Conservation (phyloP, 2,797 vertebrate genomes). For the Dallia pectoralis region DNA sequence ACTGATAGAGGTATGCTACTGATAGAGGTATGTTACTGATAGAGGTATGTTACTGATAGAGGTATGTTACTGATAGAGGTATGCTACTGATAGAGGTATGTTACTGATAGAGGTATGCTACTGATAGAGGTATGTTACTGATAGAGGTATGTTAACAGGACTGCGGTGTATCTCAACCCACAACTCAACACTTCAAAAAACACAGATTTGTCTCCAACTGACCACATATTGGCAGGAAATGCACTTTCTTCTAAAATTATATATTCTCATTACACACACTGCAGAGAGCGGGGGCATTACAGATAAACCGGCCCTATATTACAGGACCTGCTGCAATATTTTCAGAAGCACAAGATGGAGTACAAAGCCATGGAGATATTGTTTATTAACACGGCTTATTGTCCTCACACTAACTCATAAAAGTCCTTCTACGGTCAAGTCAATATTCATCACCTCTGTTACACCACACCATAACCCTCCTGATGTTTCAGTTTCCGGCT, state of each 20-base stretch:
- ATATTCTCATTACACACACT: not conserved
- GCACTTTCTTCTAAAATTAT: slow-evolving; percentile 37
- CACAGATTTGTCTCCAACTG: slow-evolving; percentile 55
- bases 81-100: slow-evolving; percentile 58
- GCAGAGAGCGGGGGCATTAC: not conserved
- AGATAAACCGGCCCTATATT: slow-evolving; percentile 19
- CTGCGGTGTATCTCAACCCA: slow-evolving; percentile 34
- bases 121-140: slow-evolving; percentile 30
- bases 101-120: slow-evolving; percentile 42
- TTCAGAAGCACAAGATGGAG: not conserved
- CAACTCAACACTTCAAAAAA: slow-evolving; percentile 54
- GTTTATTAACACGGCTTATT: not conserved
- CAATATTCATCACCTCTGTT: not conserved
- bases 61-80: too few species aligned
- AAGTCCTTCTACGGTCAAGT: not conserved
- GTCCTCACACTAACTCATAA: not conserved
- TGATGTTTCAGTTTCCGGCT: slow-evolving; percentile 47
- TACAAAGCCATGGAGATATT: not conserved
- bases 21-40: too few species aligned
- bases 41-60: too few species aligned
- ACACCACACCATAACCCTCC: slow-evolving; percentile 49
- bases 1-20: too few species aligned
- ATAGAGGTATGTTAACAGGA: slow-evolving; percentile 19
- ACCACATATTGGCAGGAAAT: slow-evolving; percentile 26
- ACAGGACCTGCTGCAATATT: not conserved